A percentile compares a stretch with the other conserved stretches of the same genome.
Evolutionary conservation across 2,888 invertebrate species (phyloP).

Genomic region (Vandiemenella viatica): DNA sequence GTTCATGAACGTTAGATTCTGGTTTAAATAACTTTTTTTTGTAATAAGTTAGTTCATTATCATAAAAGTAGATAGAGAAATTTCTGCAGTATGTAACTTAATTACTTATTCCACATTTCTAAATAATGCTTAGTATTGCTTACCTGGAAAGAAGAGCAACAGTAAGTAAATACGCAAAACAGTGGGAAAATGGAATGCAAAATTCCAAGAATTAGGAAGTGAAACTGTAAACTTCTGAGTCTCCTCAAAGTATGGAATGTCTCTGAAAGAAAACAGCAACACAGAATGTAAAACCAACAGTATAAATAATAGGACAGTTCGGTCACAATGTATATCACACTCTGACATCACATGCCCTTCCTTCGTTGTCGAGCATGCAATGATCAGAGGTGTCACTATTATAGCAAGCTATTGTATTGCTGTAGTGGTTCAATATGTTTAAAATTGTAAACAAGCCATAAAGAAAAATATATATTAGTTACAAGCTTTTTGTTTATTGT

Average conservation of each 20-base stretch:
- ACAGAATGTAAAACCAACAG: too few relatives aligned
- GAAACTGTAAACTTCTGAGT: constrained; percentile 56
- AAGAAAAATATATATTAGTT: not conserved
- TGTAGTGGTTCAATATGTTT: too few relatives aligned
- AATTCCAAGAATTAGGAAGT: constrained; percentile 74
- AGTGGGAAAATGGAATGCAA: constrained; percentile 71
- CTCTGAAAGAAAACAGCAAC: constrained; percentile 34
- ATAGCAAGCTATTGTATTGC: too few relatives aligned
- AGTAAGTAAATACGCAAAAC: constrained; percentile 64
- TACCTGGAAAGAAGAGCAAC: constrained; percentile 56
- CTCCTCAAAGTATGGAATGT: constrained; percentile 81
- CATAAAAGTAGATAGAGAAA: not conserved
- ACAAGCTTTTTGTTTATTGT: not conserved
- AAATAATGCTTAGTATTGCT: constrained; percentile 10
- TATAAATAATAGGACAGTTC: too few relatives aligned
- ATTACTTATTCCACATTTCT: not conserved
- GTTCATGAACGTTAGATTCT: too few relatives aligned
- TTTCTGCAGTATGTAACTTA: not conserved
- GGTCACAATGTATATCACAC: too few relatives aligned
- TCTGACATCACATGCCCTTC: too few relatives aligned
- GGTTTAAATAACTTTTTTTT: too few relatives aligned
- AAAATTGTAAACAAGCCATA: not conserved
- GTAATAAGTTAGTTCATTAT: not conserved
- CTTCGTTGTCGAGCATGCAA: too few relatives aligned
- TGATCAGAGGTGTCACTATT: too few relatives aligned